These are phyloP conservation scores for Hydrocynus forskahlii DNA, from an alignment of 2,797 vertebrate species.

Conservation along the genomic window DNA sequence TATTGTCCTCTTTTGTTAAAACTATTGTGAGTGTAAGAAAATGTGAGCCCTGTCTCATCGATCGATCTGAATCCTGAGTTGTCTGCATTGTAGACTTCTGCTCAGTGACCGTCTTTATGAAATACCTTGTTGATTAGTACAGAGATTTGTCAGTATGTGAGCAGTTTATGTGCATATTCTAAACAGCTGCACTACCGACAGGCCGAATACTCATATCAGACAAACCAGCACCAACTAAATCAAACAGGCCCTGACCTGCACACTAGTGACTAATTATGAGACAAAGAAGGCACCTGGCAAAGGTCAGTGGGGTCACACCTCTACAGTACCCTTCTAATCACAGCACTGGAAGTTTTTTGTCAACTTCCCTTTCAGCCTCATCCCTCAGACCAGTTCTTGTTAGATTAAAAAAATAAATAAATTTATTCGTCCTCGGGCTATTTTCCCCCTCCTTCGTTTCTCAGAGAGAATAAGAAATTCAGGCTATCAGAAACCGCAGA, in stretches of 20 bases:
- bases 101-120: too few relatives aligned
- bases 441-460: constrained; percentile 70
- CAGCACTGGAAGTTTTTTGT: constrained; percentile 50
- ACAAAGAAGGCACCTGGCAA: constrained; percentile 5
- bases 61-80: too few relatives aligned
- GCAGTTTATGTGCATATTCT: not conserved
- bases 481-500: constrained; percentile 73
- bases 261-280: constrained; percentile 3
- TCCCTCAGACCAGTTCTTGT: constrained; percentile 56
- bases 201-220: not conserved
- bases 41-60: too few relatives aligned
- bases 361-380: constrained; percentile 61
- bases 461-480: constrained; percentile 77
- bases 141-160: not conserved
- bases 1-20: too few relatives aligned
- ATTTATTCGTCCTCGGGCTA: constrained; percentile 65
- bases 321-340: constrained; percentile 40
- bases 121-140: too few relatives aligned
- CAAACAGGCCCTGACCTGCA: not conserved
- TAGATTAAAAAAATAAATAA: constrained; percentile 10
- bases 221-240: not conserved
- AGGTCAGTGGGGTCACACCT: constrained; percentile 45
- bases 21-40: too few relatives aligned
- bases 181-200: not conserved
- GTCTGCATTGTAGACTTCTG: too few relatives aligned